A percentile compares a stretch with the other conserved stretches of the same genome.
Conservation (phyloP, 2,113 vertebrate genomes). For the Larimichthys polyactis region DNA sequence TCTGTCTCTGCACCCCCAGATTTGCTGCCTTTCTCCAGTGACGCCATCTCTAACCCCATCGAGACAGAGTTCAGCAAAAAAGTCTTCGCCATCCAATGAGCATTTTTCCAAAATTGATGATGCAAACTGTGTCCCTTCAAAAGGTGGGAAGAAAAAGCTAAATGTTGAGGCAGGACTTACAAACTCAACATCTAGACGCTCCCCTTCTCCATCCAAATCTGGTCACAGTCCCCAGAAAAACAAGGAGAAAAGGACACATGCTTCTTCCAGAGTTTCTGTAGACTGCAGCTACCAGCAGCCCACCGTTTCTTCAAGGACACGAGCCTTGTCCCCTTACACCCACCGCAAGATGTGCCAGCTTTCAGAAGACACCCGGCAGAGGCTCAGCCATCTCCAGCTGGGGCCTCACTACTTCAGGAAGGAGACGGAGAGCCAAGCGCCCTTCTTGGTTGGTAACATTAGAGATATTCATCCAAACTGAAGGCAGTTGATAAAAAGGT, state of each 20-base stretch:
- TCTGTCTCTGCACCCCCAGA: constrained; percentile 33
- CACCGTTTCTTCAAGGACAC: constrained; percentile 91
- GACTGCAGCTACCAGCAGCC: constrained; percentile 88
- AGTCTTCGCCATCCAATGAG: neutral
- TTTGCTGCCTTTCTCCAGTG: constrained; percentile 57
- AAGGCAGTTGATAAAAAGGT: constrained; percentile 1
- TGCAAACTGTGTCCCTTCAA: constrained; percentile 19
- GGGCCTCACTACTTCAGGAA: constrained; percentile 95
- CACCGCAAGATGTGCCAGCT: constrained; percentile 95
- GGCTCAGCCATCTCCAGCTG: constrained; percentile 91
- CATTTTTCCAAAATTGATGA: constrained; percentile 8
- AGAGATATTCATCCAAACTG: neutral
- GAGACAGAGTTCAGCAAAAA: constrained; percentile 27
- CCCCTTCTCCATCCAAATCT: constrained; percentile 2
- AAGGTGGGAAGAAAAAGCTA: constrained; percentile 22
- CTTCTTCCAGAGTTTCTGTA: neutral
- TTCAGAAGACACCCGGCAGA: constrained; percentile 88
- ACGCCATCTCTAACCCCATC: constrained; percentile 60
- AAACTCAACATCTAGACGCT: constrained; percentile 25
- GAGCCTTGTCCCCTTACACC: constrained; percentile 94
- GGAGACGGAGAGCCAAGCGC: constrained; percentile 87
- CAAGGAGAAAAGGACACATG: constrained; percentile 27
- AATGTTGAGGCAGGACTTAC: neutral
- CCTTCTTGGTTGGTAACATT: constrained; percentile 89
- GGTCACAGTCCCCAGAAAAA: constrained; percentile 16